phyloP scores from a whole-genome alignment of 2,888 invertebrate genomes.

The Trissonchulus sp. region DNA sequence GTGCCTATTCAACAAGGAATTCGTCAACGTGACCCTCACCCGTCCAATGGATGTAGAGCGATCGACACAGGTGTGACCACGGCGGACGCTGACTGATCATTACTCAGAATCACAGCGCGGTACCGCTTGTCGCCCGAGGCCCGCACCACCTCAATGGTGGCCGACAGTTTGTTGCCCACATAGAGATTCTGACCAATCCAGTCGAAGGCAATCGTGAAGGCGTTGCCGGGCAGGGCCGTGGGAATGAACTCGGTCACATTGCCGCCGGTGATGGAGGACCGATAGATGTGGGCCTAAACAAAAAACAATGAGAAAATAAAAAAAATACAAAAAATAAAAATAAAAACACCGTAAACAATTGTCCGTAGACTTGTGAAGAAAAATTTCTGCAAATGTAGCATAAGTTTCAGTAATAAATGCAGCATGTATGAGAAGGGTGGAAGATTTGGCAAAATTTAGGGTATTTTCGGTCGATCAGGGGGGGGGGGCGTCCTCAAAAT shows the following conservation, averaged over 20 bases:
- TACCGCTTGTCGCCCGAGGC: conserved; percentile 65
- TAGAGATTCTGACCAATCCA: conserved; percentile 93
- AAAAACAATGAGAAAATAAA: not conserved
- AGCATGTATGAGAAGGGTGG: too few relatives aligned
- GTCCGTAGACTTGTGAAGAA: not conserved
- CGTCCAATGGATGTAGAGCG: conserved; percentile 83
- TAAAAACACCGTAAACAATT: not conserved
- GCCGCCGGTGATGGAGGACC: not conserved
- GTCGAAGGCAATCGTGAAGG: conserved; percentile 85
- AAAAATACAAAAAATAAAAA: not conserved
- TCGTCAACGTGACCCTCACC: conserved; percentile 62
- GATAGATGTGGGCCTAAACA: conserved; percentile 18
- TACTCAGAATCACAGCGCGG: conserved; percentile 75
- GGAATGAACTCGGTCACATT: conserved; percentile 25
- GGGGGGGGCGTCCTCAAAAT: too few relatives aligned
- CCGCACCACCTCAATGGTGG: conserved; percentile 76
- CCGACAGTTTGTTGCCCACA: conserved; percentile 73
- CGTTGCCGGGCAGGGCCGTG: conserved; percentile 67
- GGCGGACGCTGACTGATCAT: conserved; percentile 67
- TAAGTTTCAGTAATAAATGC: too few relatives aligned
- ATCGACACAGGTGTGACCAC: conserved; percentile 80
- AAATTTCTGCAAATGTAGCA: too few relatives aligned
- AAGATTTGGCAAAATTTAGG: too few relatives aligned
- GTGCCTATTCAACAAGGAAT: too few relatives aligned
- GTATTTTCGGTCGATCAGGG: too few relatives aligned